Evolutionary conservation across 2,888 invertebrate genomes (phyloP).

Genomic region (Cheilosia vulpina): DNA sequence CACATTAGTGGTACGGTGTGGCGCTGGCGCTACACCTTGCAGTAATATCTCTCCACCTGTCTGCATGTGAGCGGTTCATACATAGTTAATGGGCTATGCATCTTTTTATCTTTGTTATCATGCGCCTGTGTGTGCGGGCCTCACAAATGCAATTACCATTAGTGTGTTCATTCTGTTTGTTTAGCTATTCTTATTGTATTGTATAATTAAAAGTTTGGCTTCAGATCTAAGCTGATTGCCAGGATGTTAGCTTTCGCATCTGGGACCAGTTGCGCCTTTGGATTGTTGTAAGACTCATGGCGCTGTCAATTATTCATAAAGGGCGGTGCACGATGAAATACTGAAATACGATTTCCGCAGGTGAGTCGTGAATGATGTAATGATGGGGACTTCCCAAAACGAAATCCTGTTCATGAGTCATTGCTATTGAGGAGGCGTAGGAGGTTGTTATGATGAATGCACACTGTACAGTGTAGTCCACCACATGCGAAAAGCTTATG

Average conservation of each 20-base stretch:
- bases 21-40: slow-evolving; percentile 27
- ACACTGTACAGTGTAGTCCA: no score
- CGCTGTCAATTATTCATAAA: slow-evolving; percentile 33
- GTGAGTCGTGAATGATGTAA: slow-evolving; percentile 13
- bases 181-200: slow-evolving; percentile 15
- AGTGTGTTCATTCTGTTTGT: slow-evolving; percentile 3
- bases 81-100: slow-evolving; percentile 65
- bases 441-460: no score
- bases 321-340: slow-evolving; percentile 26
- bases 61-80: slow-evolving; percentile 15
- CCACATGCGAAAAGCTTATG: no score
- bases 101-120: slow-evolving; percentile 57
- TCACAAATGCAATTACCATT: slow-evolving; percentile 39
- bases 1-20: slow-evolving; percentile 60
- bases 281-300: neutral
- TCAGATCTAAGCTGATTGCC: neutral
- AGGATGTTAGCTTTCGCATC: slow-evolving; percentile 22
- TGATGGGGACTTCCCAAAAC: slow-evolving; percentile 24
- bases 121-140: slow-evolving; percentile 1
- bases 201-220: slow-evolving; percentile 34
- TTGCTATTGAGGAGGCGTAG: neutral
- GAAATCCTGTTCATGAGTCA: slow-evolving; percentile 20
- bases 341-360: slow-evolving; percentile 36
- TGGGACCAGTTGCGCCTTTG: slow-evolving; percentile 24
- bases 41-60: slow-evolving; percentile 47